Conservation (phyloP, 2,797 vertebrate species). For the Ctenopoma multispine region DNA sequence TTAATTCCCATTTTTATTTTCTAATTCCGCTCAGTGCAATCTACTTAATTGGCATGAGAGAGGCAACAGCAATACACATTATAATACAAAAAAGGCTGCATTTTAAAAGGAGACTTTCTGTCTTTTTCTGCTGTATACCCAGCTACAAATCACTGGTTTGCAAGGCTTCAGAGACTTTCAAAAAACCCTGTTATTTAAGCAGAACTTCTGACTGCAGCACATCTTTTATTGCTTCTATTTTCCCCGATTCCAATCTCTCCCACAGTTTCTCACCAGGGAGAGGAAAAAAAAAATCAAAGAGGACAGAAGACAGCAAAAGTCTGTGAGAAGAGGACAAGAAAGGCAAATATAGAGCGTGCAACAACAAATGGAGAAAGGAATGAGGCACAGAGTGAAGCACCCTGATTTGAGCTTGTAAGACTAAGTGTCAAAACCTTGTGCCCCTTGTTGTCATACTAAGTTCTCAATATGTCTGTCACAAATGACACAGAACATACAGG, state of each 20-base stretch:
- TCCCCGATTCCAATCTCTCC: constrained; percentile 41
- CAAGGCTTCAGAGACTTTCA: constrained; percentile 33
- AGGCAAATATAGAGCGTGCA: constrained; percentile 17
- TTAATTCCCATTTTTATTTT: not conserved
- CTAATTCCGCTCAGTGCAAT: constrained; percentile 17
- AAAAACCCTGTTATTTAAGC: constrained; percentile 53
- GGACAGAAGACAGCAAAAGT: constrained; percentile 28
- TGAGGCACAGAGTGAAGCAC: constrained; percentile 26
- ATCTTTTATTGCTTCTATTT: constrained; percentile 57
- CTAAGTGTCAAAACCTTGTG: constrained; percentile 60
- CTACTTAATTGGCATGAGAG: constrained; percentile 16
- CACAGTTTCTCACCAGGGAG: constrained; percentile 37
- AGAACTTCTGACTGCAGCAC: constrained; percentile 36
- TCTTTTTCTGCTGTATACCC: constrained; percentile 24
- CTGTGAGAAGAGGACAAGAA: constrained; percentile 41
- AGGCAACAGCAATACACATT: constrained; percentile 16
- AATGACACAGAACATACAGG: constrained; percentile 27
- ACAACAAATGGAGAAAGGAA: constrained; percentile 21
- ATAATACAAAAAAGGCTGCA: constrained; percentile 16
- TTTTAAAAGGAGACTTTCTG: constrained; percentile 20
- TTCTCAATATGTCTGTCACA: constrained; percentile 54
- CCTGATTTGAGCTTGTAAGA: constrained; percentile 62
- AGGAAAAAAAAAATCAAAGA: constrained; percentile 25
- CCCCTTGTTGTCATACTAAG: constrained; percentile 67
- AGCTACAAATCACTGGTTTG: constrained; percentile 39